Evolutionary conservation across 2,888 invertebrate species (phyloP).

Genomic region (Tenthredo mesomela): DNA sequence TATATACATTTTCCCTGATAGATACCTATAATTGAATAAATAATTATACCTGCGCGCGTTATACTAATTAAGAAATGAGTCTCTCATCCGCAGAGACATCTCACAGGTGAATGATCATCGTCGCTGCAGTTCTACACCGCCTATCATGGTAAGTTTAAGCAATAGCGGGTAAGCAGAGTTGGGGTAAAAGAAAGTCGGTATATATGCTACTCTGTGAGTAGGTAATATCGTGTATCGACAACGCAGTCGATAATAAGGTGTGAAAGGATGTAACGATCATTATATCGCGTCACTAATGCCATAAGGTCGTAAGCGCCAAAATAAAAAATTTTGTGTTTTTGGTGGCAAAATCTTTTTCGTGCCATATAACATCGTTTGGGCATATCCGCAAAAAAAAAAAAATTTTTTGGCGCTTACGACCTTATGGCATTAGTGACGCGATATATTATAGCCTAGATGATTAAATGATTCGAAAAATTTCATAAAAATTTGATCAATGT

Average conservation of each 20-base stretch:
- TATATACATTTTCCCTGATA: background rate
- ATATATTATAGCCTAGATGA: background rate
- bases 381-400: too few species aligned
- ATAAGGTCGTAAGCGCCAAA: too few species aligned
- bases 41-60: background rate
- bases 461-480: background rate
- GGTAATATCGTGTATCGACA: slow-evolving; percentile 34
- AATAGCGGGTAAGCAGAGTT: slow-evolving; percentile 20
- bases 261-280: background rate
- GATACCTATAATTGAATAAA: too few species aligned
- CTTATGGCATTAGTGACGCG: too few species aligned
- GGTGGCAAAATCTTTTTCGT: too few species aligned
- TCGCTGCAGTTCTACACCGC: background rate
- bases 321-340: too few species aligned
- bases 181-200: background rate
- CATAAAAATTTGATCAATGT: background rate
- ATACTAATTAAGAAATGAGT: background rate
- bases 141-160: slow-evolving; percentile 16
- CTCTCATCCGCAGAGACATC: slow-evolving; percentile 13
- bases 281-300: too few species aligned
- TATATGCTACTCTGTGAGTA: slow-evolving; percentile 45
- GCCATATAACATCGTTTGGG: too few species aligned
- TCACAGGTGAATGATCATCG: background rate
- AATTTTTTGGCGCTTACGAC: too few species aligned
- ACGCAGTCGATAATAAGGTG: slow-evolving; percentile 41